A percentile compares a stretch with the other conserved stretches of the same genome.
These are phyloP conservation scores for Acrocephalus scirpaceus DNA, from an alignment of 2,797 vertebrate species.

Conservation along the genomic window DNA sequence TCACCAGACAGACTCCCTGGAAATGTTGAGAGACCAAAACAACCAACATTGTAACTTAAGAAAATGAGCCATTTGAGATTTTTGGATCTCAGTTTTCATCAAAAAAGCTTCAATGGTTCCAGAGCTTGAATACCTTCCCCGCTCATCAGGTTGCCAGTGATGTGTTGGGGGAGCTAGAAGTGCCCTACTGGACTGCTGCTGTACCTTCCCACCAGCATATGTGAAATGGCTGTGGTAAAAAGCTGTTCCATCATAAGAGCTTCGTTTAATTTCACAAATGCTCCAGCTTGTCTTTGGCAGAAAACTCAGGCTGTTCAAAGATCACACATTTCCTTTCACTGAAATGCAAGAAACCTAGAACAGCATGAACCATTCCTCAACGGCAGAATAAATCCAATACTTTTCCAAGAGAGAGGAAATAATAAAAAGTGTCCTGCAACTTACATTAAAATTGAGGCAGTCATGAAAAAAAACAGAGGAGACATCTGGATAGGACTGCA, in stretches of 20 bases:
- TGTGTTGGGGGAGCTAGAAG: background rate
- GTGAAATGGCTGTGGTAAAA: background rate
- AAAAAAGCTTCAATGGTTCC: background rate
- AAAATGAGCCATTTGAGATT: background rate
- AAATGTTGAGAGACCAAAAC: background rate
- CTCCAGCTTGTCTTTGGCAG: background rate
- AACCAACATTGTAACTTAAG: background rate
- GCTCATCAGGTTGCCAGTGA: background rate
- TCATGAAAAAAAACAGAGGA: background rate
- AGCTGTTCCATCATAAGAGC: background rate
- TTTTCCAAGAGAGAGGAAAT: background rate
- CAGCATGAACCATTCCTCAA: background rate
- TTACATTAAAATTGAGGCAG: background rate
- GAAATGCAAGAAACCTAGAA: background rate
- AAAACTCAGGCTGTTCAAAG: background rate
- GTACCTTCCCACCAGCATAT: background rate
- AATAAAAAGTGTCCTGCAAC: background rate
- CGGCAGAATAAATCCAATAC: background rate
- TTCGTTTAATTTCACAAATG: background rate
- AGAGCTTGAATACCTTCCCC: background rate
- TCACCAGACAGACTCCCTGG: background rate
- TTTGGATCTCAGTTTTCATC: background rate
- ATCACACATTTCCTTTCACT: background rate
- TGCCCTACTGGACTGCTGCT: background rate
- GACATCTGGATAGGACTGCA: background rate